Conservation (phyloP, 2,888 invertebrate genomes). For the Pollenia angustigena region DNA sequence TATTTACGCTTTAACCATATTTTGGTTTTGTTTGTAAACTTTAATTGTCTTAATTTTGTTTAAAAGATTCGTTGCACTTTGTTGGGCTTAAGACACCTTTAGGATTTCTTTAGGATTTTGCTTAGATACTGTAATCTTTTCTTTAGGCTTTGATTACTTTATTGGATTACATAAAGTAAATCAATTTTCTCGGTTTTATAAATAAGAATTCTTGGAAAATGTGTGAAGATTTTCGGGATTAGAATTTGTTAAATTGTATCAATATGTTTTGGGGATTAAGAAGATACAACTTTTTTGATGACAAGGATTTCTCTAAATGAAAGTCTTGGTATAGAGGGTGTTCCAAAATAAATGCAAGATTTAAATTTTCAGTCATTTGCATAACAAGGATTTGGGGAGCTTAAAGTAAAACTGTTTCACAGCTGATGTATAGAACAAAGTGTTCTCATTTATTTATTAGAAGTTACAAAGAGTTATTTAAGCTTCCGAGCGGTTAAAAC, state of each 20-base stretch:
- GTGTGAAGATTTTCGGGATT: slow-evolving; percentile 45
- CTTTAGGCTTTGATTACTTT: slow-evolving; percentile 32
- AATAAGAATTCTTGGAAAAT: slow-evolving; percentile 55
- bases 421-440: no score
- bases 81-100: slow-evolving; percentile 35
- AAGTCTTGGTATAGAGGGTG: no score
- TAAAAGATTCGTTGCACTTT: slow-evolving; percentile 30
- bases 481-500: no score
- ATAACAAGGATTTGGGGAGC: no score
- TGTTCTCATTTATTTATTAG: no score
- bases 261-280: slow-evolving; percentile 16
- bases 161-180: slow-evolving; percentile 27
- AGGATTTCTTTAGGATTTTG: background rate
- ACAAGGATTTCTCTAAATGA: background rate
- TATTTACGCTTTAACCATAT: slow-evolving; percentile 63
- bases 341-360: no score
- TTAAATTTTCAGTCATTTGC: no score
- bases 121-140: background rate
- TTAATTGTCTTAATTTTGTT: slow-evolving; percentile 40
- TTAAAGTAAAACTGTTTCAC: no score
- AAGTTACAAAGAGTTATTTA: no score
- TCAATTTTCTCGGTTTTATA: background rate
- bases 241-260: background rate
- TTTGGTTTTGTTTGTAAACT: slow-evolving; percentile 63
- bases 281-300: background rate